phyloP scores from a whole-genome alignment of 2,888 invertebrate species.

The Pyrocoelia pectoralis region DNA sequence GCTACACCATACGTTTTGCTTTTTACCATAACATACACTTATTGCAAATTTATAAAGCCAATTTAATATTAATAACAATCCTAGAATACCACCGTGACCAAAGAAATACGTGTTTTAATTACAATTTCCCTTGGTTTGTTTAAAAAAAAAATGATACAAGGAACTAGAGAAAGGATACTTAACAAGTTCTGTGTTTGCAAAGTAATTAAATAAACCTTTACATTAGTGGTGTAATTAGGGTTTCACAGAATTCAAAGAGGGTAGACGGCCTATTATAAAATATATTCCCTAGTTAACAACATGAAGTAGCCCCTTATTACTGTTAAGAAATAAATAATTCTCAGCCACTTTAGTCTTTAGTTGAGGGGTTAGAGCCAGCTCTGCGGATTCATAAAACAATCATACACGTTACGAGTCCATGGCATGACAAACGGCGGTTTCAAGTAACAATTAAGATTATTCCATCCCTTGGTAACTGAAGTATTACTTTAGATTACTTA shows the following conservation, averaged over 20 bases:
- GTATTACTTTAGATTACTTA: too few species aligned
- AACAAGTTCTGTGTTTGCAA: neutral
- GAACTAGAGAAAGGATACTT: neutral
- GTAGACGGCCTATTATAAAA: neutral
- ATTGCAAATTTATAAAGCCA: neutral
- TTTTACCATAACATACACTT: constrained; percentile 39
- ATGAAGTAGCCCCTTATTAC: neutral
- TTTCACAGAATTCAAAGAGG: neutral
- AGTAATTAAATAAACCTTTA: neutral
- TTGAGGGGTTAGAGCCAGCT: too few species aligned
- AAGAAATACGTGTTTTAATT: neutral
- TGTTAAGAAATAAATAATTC: neutral
- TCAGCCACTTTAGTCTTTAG: neutral
- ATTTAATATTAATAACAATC: neutral
- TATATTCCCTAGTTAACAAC: neutral
- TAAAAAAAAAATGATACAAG: neutral
- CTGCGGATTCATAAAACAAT: too few species aligned
- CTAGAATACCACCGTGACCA: neutral
- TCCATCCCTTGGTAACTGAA: too few species aligned
- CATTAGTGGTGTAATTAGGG: constrained; percentile 3
- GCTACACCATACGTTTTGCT: constrained; percentile 46
- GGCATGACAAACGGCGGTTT: too few species aligned
- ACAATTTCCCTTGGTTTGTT: neutral
- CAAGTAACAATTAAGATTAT: too few species aligned
- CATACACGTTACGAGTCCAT: too few species aligned